Base-by-base conservation (phyloP, 2,113 vertebrate genomes). In the Aphelocoma coerulescens region DNA sequence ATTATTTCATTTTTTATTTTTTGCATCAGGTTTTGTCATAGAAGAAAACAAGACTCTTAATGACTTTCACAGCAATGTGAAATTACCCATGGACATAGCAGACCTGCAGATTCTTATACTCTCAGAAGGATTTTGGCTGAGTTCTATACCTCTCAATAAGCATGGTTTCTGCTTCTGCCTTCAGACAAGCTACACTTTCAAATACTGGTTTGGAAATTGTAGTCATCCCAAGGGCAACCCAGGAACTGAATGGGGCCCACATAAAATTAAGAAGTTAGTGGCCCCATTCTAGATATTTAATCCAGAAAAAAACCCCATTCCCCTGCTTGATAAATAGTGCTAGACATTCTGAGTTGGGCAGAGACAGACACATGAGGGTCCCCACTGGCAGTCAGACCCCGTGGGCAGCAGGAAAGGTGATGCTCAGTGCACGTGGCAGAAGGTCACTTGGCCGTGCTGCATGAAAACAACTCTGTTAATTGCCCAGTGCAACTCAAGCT, bases 391-490 rank as follows among this genome's bases (percentile, higher is more conserved):
- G 68, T 16, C 51, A 44, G 55, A 59, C 27, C 46, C 57, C 0
- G 1, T 7, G 48, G 61, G 61, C 69, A 75, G 61, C 51, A 33
- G 49, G 30, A 69, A 39, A 30, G 3, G 1, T 1, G 6, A 35
- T 61, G 59, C n/a, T 71, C 1, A 0, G 4, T 20, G 43, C 39
- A 52, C 0, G 0, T 2, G 1, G 21, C 23, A 8, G 30, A 71
- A 74, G 52, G 44, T 41, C 39, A 41, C 55, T 43, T 71, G 17
- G 16, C 23, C 2, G 1, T 20, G 59, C 49, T 3, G 4, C 55
- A 43, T 4, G 2, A 58, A 75, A 27, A 13, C 82, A 76, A 65
- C 7, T 12, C 59, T 41, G 3, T 19, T 35, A 68, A 48, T 5
- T 61, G 49, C 39, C 48, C 39, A 19, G 27, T 26, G 19, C 55